phyloP scores from a whole-genome alignment of 1,140 invertebrate species.

The Drosophila pallidifrons region DNA sequence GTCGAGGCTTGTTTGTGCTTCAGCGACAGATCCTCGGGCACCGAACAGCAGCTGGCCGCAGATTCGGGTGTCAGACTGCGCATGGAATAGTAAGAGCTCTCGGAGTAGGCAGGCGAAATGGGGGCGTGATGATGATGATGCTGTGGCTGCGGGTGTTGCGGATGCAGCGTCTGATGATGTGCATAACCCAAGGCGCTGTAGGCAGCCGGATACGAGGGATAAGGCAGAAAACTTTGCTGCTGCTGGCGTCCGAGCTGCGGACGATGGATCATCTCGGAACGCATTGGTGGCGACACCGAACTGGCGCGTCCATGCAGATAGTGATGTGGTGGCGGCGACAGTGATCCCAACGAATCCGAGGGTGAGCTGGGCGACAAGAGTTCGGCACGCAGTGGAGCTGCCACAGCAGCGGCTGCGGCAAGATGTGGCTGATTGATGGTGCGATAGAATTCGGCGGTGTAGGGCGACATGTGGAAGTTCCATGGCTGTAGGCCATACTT shows the following conservation, averaged over 20 bases:
- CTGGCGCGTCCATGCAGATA: slow-evolving; percentile 80
- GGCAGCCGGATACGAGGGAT: slow-evolving; percentile 47
- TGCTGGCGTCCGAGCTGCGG: slow-evolving; percentile 64
- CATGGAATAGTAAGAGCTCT: slow-evolving; percentile 81
- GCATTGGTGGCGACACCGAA: slow-evolving; percentile 82
- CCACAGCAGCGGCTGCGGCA: slow-evolving; percentile 31
- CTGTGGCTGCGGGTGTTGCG: neutral
- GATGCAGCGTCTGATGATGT: slow-evolving; percentile 42
- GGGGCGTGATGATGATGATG: slow-evolving; percentile 68
- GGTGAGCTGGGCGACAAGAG: slow-evolving; percentile 80
- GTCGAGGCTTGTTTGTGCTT: slow-evolving; percentile 55
- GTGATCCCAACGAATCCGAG: slow-evolving; percentile 76
- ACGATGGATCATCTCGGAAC: slow-evolving; percentile 77
- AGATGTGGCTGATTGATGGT: slow-evolving; percentile 79
- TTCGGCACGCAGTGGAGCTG: slow-evolving; percentile 68
- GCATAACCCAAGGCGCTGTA: slow-evolving; percentile 51
- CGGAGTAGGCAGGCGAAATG: slow-evolving; percentile 82
- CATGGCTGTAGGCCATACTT: slow-evolving; percentile 77
- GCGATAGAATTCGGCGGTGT: slow-evolving; percentile 81
- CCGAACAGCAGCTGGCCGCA: slow-evolving; percentile 63
- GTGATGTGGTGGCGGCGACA: slow-evolving; percentile 81
- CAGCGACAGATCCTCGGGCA: slow-evolving; percentile 80
- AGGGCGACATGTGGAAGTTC: slow-evolving; percentile 82
- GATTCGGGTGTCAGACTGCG: slow-evolving; percentile 82
- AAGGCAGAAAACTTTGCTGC: slow-evolving; percentile 75